Base-by-base conservation (phyloP, 37 sponge, comb jelly and placozoan species). In the Crambe crambe region DNA sequence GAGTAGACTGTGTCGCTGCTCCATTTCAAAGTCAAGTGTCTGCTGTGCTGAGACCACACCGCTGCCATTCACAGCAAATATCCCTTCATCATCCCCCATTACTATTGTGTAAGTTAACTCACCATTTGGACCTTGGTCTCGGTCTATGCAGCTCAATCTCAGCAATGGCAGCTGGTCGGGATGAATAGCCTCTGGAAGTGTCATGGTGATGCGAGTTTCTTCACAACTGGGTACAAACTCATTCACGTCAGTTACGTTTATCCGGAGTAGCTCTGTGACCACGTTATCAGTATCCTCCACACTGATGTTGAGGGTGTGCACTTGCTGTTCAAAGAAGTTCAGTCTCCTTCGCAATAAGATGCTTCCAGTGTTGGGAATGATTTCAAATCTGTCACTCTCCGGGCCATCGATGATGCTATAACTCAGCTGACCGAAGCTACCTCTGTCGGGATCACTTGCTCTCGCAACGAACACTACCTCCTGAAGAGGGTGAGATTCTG, bases 381-480 rank as follows among this genome's bases (percentile, higher is more conserved):
- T 76, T 2, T 44, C 39, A 47, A 89, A 89, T 44, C 77, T 29
- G 6, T 59, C 42, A 40, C 42, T 76, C 0, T 30, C 37, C 18
- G 78, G 41, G 30, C 74, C 60, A 29, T 35, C 36, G n/a, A 22
- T 64, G 31, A 86, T 72, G 12, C 58, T 8, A 41, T 62, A 83
- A 3, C 26, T 66, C 20, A 91, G 31, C 39, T 68, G 63, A 31
- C 87, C 86, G 75, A 75, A 83, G 56, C 26, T 60, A 31, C 84
- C 90, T 35, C 78, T 26, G 41, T 91, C 87, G 21, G 83, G 75
- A 44, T 91, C 87, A 35, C 2, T 43, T 3, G 91, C 91, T 21
- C 20, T 42, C 1, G 78, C 87, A 37, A 74, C 67, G 83, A 83
- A 86, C 54, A 79, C 62, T 8, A 86, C 27, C 1, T 58, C 41